Base-by-base conservation (phyloP, 2,797 vertebrate genomes). In the Sebastes diploproa region DNA sequence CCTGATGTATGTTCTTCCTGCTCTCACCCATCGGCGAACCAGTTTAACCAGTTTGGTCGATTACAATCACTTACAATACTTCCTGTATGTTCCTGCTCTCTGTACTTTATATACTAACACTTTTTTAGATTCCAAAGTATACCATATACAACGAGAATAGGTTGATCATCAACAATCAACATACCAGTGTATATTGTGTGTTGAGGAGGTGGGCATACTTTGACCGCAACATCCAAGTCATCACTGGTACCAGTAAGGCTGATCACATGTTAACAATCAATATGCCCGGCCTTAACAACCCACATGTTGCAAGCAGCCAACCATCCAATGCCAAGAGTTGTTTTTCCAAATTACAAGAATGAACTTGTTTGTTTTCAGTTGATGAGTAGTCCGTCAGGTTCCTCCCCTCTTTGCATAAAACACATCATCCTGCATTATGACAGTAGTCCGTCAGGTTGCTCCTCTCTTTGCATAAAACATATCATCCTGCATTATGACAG, bases 1-100 rank as follows among this genome's bases (percentile, higher is more conserved):
- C 12, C 32, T 3, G 0, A 1, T 0, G 14, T 2, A n/a, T 18
- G 6, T 25, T 13, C 5, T 10, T 20, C 0, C 30, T 22, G 7
- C 5, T 38, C 20, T 36, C 20, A 27, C 3, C 20, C 13, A 30
- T n/a, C 5, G 3, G 7, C 14, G 7, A 23, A 61, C 38, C 9
- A 5, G 58, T 32, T 32, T 6, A n/a, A 71, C 68, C 16, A 12
- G 1, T n/a, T 2, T 13, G 6, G 22, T 2, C 10, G 13, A 3
- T 5, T 16, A 14, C 13, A 64, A 18, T 59, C 7, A 18, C 23
- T 58, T 16, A 27, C 9, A 56, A 14, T 55, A 23, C 22, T 58
- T 27, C 13, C 8, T 55, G 10, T 34, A 1, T 25, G 1, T 58
- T 27, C 4, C 20, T 55, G 2, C 7, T 55, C 66, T 34, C 32